A percentile compares a stretch with the other conserved stretches of the same genome.
Evolutionary conservation across 2,888 invertebrate species (phyloP).

Genomic region (Hymenopus coronatus): DNA sequence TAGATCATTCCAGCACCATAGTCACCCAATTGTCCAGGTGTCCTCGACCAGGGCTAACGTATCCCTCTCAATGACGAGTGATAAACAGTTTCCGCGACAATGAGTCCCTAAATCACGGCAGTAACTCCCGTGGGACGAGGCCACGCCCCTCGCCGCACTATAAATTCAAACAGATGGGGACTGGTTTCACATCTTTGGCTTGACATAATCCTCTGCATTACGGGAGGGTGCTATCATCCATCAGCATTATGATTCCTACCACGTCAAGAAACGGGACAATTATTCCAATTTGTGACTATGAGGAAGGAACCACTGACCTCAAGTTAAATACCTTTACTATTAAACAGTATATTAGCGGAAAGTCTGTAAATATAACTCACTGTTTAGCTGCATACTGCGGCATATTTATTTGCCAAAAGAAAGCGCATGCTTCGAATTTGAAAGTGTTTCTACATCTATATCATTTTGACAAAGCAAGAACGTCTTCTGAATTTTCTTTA

Average conservation of each 20-base stretch:
- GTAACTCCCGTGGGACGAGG: not conserved
- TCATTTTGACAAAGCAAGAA: too few species aligned
- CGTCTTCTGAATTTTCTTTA: too few species aligned
- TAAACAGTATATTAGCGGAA: too few species aligned
- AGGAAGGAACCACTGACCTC: not conserved
- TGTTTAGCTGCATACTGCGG: too few species aligned
- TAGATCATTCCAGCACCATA: not conserved
- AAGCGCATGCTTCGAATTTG: too few species aligned
- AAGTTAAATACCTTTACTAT: not conserved
- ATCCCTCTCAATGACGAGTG: not conserved
- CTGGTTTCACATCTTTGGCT: not conserved
- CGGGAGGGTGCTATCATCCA: not conserved
- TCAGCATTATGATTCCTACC: not conserved
- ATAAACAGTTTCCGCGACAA: not conserved
- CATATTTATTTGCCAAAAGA: too few species aligned
- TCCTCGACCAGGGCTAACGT: not conserved
- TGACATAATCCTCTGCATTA: not conserved
- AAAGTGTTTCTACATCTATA: too few species aligned
- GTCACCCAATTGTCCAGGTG: not conserved
- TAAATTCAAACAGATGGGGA: not conserved
- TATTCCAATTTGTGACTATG: not conserved
- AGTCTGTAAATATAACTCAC: too few species aligned
- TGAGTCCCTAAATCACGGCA: not conserved
- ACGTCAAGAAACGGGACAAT: not conserved
- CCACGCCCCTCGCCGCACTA: not conserved